These are phyloP conservation scores for Poecilia latipinna DNA, from an alignment of 2,113 vertebrate species.

Conservation along the genomic window DNA sequence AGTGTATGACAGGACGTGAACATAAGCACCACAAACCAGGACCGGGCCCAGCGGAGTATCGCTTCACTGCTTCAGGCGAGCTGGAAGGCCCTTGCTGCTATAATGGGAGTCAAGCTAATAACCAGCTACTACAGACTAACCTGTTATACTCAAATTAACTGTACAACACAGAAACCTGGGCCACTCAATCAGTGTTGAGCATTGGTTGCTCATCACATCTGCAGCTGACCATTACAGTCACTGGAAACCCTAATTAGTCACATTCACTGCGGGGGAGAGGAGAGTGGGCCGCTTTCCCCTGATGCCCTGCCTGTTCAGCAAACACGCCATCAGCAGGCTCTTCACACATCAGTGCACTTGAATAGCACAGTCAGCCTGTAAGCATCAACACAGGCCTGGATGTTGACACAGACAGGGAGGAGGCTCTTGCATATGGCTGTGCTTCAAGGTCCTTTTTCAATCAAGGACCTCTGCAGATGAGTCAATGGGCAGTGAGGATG, in stretches of 20 bases:
- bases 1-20: not conserved
- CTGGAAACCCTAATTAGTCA: constrained; percentile 74
- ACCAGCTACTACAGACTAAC: not conserved
- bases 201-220: constrained; percentile 38
- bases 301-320: constrained; percentile 78
- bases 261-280: constrained; percentile 63
- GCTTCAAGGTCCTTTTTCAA: constrained; percentile 69
- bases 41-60: not conserved
- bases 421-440: constrained; percentile 54
- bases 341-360: constrained; percentile 82
- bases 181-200: constrained; percentile 25
- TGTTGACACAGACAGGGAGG: constrained; percentile 77
- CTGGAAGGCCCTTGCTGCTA: not conserved
- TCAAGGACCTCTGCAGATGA: constrained; percentile 72
- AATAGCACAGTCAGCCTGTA: constrained; percentile 78
- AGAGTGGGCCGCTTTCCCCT: constrained; percentile 68
- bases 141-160: constrained; percentile 4
- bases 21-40: not conserved
- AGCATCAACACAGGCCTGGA: constrained; percentile 72
- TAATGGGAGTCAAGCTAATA: not conserved
- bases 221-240: constrained; percentile 64
- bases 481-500: constrained; percentile 48
- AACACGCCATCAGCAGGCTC: constrained; percentile 79
- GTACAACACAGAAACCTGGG: constrained; percentile 21
- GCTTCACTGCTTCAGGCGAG: not conserved